Conservation (phyloP, 2,888 invertebrate genomes). For the Platycheirus rosarum region DNA sequence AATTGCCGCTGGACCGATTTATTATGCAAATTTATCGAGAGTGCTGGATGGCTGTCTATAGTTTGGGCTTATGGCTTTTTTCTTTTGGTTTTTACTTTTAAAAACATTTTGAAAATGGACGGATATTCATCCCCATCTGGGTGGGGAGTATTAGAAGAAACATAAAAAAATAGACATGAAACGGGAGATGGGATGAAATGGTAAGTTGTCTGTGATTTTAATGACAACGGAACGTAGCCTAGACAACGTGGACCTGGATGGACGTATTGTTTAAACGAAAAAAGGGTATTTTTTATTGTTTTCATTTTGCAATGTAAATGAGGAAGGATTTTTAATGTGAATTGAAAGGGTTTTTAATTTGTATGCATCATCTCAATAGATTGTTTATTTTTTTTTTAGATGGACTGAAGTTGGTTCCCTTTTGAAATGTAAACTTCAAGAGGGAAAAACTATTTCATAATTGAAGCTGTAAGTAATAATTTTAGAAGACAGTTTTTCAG, state of each 20-base stretch:
- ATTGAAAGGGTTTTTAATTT: background rate
- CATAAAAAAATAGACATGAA: background rate
- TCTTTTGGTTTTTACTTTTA: constrained; percentile 1
- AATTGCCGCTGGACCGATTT: constrained; percentile 68
- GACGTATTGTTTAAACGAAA: constrained; percentile 9
- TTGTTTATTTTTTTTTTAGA: too few species aligned
- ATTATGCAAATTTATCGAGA: constrained; percentile 69
- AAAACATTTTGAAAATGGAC: constrained; percentile 15
- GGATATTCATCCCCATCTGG: constrained; percentile 5
- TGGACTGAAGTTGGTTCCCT: too few species aligned
- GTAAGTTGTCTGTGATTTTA: constrained; percentile 18
- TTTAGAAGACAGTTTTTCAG: too few species aligned
- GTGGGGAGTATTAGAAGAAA: constrained; percentile 7
- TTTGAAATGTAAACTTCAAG: too few species aligned
- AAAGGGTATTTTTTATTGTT: background rate
- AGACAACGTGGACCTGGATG: background rate
- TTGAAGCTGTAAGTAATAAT: too few species aligned
- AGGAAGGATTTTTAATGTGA: background rate
- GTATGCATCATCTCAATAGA: too few species aligned
- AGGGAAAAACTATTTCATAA: too few species aligned
- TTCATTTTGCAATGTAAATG: constrained; percentile 1
- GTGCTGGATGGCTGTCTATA: constrained; percentile 26
- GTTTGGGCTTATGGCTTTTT: background rate
- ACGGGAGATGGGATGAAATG: background rate
- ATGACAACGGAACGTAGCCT: constrained; percentile 4